phyloP scores from a whole-genome alignment of 37 sponge, comb jelly and placozoan genomes.

The Ephydatia muelleri region DNA sequence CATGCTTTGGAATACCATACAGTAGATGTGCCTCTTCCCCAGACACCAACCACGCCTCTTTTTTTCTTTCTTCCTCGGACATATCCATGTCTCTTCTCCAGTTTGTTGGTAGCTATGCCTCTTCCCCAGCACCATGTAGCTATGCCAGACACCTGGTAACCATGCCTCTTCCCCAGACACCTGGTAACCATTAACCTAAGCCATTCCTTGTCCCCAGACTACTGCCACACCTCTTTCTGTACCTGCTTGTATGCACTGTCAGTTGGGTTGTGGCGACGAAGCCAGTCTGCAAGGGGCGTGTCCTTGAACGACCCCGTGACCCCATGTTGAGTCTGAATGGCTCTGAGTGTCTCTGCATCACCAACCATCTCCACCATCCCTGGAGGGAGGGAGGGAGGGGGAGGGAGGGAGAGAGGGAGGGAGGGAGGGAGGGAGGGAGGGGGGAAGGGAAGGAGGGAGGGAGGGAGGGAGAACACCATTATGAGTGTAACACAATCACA shows the following conservation, averaged over 20 bases:
- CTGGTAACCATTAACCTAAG: neutral
- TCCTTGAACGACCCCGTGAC: slow-evolving; percentile 89
- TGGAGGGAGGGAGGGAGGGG: neutral
- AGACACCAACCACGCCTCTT: too few species aligned
- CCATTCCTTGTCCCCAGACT: too few species aligned
- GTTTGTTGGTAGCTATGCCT: too few species aligned
- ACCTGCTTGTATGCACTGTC: slow-evolving; percentile 72
- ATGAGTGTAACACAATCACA: too few species aligned
- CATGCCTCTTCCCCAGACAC: neutral
- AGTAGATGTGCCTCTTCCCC: too few species aligned
- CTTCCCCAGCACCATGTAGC: too few species aligned
- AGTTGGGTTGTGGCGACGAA: slow-evolving; percentile 84
- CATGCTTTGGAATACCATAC: too few species aligned
- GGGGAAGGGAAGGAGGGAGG: slow-evolving; percentile 18
- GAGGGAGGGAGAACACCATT: neutral
- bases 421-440: neutral
- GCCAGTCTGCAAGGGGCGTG: slow-evolving; percentile 82
- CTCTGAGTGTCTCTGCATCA: slow-evolving; percentile 76
- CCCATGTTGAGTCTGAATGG: slow-evolving; percentile 87
- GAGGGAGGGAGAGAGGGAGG: neutral
- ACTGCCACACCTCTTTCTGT: neutral
- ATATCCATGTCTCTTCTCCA: too few species aligned
- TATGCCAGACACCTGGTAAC: too few species aligned
- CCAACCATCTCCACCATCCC: slow-evolving; percentile 82
- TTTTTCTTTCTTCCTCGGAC: too few species aligned